These are phyloP conservation scores for Centropus unirufus DNA, from an alignment of 2,113 vertebrate genomes.

Conservation along the genomic window DNA sequence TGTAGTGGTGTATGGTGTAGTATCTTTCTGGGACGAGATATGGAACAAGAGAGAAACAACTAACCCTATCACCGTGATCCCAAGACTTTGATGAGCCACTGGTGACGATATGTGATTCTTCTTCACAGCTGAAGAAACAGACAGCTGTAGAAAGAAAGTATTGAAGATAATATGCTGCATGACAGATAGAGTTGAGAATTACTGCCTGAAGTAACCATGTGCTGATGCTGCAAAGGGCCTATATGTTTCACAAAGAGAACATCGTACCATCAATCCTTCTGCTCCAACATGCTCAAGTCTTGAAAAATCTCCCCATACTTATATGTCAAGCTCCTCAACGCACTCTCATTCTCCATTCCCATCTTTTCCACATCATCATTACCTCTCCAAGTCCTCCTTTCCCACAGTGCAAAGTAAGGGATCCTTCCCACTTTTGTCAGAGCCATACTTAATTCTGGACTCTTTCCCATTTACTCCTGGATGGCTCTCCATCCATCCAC, in stretches of 20 bases:
- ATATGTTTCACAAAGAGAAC: background rate
- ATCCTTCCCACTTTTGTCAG: background rate
- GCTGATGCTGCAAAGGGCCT: background rate
- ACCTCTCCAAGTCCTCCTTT: background rate
- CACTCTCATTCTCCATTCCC: background rate
- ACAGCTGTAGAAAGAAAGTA: background rate
- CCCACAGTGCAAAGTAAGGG: background rate
- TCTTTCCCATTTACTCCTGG: background rate
- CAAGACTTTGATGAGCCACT: background rate
- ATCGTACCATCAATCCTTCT: background rate
- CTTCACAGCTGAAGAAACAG: background rate
- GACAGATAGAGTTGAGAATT: background rate
- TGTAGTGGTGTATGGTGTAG: no score
- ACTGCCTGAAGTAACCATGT: background rate
- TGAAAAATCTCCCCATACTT: background rate
- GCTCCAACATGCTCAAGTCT: background rate
- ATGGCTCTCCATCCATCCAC: background rate
- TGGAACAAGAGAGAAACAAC: background rate
- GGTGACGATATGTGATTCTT: background rate
- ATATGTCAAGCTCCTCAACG: background rate
- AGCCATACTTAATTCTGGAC: background rate
- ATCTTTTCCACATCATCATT: background rate
- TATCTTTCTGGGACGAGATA: background rate
- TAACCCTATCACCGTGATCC: background rate
- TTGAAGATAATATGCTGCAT: background rate